Base-by-base conservation (phyloP, 1,140 invertebrate species). In the Vanessa atalanta region DNA sequence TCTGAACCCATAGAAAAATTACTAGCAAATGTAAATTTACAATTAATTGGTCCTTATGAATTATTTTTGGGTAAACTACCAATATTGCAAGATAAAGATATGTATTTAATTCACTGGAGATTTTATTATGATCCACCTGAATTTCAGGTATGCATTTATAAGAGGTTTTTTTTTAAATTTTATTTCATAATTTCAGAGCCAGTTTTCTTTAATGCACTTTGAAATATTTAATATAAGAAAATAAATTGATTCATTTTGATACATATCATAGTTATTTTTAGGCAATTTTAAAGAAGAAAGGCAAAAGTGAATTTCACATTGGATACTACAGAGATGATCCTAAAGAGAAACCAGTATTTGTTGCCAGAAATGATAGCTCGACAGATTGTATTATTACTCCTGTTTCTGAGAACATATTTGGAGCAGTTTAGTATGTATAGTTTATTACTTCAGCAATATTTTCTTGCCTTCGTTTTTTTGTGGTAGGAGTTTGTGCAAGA, bases 101-200 rank as follows among this genome's bases (percentile, higher is more conserved):
- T 95, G 70, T 95, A 95, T 87, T 88, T 98, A 76, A 88, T 95
- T 48, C 97, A 99, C 87, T 98, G 97, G 96, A 94, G 98, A 82
- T 98, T 97, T 93, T 99, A 95, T 89, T 98, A 97, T 93, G 98
- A 99, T 94, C 97, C 97, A 55, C 98, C 98, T 48, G 98, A 99
- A 93, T 98, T 99, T 91, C 96, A 97, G 93, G 95, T 96, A 94
- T 88, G 72, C 75, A 73, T 26, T 51, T 65, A 70, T 63, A 60
- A 20, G 20, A 16, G 60, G 55, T 37, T 72, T 14, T 31, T 51
- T 61, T 12, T 73, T 20, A 68, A 6, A 53, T 23, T 15, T 31
- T 31, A 31, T 31, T n/a, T 31, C 26, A 31, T 31, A 31, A 31
- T 31, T 31, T 31, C 3, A 6, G 26, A 31, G 26, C 26, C 60